Base-by-base conservation (phyloP, 2,797 vertebrate genomes). In the Gadopsis bispinosus region DNA sequence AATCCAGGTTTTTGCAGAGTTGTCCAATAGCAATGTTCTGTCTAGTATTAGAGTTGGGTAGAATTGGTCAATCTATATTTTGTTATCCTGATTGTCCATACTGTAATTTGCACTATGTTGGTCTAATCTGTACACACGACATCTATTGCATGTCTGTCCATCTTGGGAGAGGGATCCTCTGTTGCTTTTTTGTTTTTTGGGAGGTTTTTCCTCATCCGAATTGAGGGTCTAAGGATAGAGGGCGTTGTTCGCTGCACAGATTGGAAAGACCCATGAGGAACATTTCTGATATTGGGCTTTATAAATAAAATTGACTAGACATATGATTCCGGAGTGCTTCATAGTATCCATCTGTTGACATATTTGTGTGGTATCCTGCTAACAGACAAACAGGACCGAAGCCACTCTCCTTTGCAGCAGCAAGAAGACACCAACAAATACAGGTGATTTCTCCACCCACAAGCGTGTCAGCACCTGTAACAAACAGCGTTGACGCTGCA, bases 401-500 rank as follows among this genome's bases (percentile, higher is more conserved):
- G 12, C 9, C 19, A 48, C 50, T 29, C 16, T 16, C 35, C 54
- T 26, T 33, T 55, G 33, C 54, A 39, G 16, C 51, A 41, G 37
- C 6, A 14, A 39, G 7, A 69, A 70, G 59, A 63, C 56, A 5
- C 7, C 29, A 59, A 45, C 29, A 51, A 48, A 45, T 2, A 22
- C 14, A 39, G 60, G 39, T 39, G 60, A 39, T 69, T 39, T 31
- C 51, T 74, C 56, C 53, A 4, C 64, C 35, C 58, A n/a, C 29
- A 31, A 26, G 19, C 22, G 14, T 6, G 47, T 58, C 71, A 48
- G 13, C 69, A 41, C 75, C 64, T 43, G 4, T 39, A 60, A 79
- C 63, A 60, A 70, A 75, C 6, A 26, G 60, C 16, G 63, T 75
- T 69, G 70, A 84, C 14, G 37, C 55, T 70, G 68, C 65, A 22